Evolutionary conservation across 2,113 vertebrate genomes (phyloP).

Genomic region (Herpailurus yagouaroundi): DNA sequence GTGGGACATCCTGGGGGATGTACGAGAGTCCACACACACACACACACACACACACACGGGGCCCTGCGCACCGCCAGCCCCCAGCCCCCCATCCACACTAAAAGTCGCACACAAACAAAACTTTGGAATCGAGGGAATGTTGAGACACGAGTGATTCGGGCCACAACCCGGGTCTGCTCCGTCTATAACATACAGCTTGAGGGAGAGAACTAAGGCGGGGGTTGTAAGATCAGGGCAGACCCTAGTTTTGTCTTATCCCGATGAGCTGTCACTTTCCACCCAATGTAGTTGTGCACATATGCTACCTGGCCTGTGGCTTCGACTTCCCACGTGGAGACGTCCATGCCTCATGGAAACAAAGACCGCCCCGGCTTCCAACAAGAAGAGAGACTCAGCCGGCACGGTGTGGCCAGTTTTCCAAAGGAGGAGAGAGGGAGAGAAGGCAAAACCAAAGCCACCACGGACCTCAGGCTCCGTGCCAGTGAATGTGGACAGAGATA

Average conservation of each 20-base stretch:
- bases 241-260: not conserved
- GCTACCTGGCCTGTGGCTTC: rapidly evolving
- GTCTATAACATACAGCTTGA: not conserved
- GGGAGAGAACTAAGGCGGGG: not conserved
- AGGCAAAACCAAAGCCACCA: rapidly evolving
- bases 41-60: not conserved
- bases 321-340: rapidly evolving
- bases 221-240: not conserved
- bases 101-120: not conserved
- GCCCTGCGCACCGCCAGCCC: rapidly evolving
- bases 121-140: too few relatives aligned
- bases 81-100: not conserved
- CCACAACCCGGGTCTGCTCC: not conserved
- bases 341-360: rapidly evolving
- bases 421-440: not conserved
- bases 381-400: not conserved
- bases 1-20: not conserved
- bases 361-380: not conserved
- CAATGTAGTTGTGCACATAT: rapidly evolving
- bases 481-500: rapidly evolving
- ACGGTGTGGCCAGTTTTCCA: rapidly evolving
- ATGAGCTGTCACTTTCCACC: not conserved
- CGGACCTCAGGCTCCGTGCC: not conserved
- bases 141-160: not conserved
- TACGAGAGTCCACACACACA: too few relatives aligned